Conservation (phyloP, 1,140 invertebrate species). For the Aphis craccivora region DNA sequence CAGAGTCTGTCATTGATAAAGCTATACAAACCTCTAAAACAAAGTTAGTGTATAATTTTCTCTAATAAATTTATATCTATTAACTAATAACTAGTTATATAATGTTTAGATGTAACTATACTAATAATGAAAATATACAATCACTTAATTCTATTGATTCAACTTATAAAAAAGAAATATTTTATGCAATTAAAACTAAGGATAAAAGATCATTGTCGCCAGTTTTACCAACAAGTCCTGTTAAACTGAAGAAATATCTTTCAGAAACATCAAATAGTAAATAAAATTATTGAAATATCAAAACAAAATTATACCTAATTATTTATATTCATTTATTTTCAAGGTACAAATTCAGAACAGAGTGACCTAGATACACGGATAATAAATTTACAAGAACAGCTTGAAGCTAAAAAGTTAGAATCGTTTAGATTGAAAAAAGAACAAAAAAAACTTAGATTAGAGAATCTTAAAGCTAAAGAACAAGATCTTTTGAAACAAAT, state of each 20-base stretch:
- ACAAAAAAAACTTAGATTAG: slow-evolving; percentile 64
- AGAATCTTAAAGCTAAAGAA: slow-evolving; percentile 66
- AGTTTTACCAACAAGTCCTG: neutral
- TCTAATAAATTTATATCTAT: neutral
- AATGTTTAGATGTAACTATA: neutral
- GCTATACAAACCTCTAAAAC: neutral
- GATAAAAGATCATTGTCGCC: neutral
- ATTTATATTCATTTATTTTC: slow-evolving; percentile 10
- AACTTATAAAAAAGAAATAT: neutral
- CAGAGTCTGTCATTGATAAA: neutral
- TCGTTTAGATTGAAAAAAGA: slow-evolving; percentile 66
- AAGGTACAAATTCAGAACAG: slow-evolving; percentile 64
- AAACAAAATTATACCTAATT: neutral
- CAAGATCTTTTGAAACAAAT: slow-evolving; percentile 67
- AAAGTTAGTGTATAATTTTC: neutral
- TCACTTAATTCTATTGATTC: neutral
- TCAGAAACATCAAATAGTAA: slow-evolving; percentile 42
- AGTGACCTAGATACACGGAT: slow-evolving; percentile 67
- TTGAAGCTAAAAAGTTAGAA: slow-evolving; percentile 64
- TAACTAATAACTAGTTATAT: neutral
- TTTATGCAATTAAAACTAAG: neutral
- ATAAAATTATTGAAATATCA: neutral
- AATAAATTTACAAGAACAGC: slow-evolving; percentile 65
- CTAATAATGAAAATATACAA: neutral
- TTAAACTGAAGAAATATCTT: neutral